Evolutionary conservation across 2,888 invertebrate species (phyloP).

Genomic region (Drosophila affinis): DNA sequence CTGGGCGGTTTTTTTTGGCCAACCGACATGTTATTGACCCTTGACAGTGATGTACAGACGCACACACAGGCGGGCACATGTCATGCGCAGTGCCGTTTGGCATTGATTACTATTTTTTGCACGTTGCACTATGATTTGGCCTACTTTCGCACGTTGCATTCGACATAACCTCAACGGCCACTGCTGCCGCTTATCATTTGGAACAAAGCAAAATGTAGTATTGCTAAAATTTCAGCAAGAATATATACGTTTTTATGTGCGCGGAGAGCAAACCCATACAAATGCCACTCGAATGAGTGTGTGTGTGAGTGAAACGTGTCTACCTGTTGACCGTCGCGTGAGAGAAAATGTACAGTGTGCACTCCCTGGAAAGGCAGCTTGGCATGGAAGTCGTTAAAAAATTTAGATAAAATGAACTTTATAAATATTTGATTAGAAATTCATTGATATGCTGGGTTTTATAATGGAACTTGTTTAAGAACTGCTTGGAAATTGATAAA

Average conservation of each 20-base stretch:
- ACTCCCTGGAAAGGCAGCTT: neutral
- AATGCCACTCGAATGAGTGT: constrained; percentile 8
- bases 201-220: constrained; percentile 1
- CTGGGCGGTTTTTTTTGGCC: constrained; percentile 42
- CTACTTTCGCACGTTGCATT: constrained; percentile 47
- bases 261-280: constrained; percentile 9
- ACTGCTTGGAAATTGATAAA: too few species aligned
- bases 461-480: too few species aligned
- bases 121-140: constrained; percentile 43
- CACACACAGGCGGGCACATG: constrained; percentile 14
- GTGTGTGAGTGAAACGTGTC: constrained; percentile 27
- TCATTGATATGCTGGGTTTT: neutral
- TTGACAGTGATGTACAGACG: constrained; percentile 53
- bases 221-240: neutral
- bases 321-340: constrained; percentile 42
- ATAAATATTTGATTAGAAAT: neutral
- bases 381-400: too few species aligned
- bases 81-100: constrained; percentile 54
- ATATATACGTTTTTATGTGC: constrained; percentile 2
- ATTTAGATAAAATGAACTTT: neutral
- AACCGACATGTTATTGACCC: constrained; percentile 64
- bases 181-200: constrained; percentile 7
- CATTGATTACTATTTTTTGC: constrained; percentile 35
- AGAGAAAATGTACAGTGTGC: constrained; percentile 32
- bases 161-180: constrained; percentile 61